Evolutionary conservation across 2,113 vertebrate genomes (phyloP), one percentile per base, ranked within the genome.

Genomic region (Tiliqua scincoides): DNA sequence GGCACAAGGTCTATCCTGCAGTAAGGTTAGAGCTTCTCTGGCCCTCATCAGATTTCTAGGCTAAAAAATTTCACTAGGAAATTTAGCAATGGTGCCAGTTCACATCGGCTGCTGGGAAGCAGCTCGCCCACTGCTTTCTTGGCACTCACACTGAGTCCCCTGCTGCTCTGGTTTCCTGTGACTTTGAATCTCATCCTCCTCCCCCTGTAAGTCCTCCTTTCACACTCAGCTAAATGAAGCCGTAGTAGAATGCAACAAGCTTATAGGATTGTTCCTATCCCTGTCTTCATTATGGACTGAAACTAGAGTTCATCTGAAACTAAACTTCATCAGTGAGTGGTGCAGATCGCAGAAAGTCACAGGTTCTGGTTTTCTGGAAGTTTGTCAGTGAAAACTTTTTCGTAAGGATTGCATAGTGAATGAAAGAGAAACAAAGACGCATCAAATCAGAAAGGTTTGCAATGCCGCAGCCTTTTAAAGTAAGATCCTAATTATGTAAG

Each of bases 401-500:
- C 63, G 30, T 65, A 30, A 65, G 63, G 43, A 65, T 65, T 68
- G 65, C 30, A 68, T n/a, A 12, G 15, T 68, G 65, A 12, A n/a
- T n/a, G 65, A 68, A 68, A n/a, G 27, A 68, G 30, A 30, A 68
- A 27, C 65, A 3, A 23, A 40, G 37, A 57, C 14, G 54, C 54
- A 57, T 17, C 54, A 57, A 57, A 17, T 6, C 54, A n/a, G 37
- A 30, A 61, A n/a, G 3, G 18, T 12, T 35, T n/a, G 52, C 15
- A 9, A 8, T 78, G 20, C 73, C 17, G 5, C 48, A 75, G 25
- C 43, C n/a, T 59, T 77, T 77, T 21, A 57, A 59, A 35, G 57
- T 12, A 61, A 21, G 32, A 37, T 23, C 32, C 10, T 61, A 77
- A 77, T 91, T 90, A 89, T 87, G 88, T 88, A 90, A 84, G 48